These are phyloP conservation scores for Kryphioiulus occultus DNA, from an alignment of 2,888 invertebrate species.

Conservation along the genomic window DNA sequence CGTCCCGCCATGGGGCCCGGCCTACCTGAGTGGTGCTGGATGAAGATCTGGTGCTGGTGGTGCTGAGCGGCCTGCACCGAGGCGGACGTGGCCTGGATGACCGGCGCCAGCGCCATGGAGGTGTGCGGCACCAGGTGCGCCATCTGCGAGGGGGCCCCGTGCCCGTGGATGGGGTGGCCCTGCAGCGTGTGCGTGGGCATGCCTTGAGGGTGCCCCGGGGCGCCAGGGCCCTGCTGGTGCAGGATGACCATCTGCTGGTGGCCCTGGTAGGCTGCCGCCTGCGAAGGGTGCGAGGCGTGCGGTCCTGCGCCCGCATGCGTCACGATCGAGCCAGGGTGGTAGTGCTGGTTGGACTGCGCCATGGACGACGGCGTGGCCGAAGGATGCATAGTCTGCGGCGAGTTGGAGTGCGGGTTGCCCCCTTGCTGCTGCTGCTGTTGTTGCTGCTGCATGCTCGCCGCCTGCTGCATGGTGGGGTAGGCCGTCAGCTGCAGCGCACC, in stretches of 20 bases:
- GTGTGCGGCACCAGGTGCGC: conserved; percentile 51
- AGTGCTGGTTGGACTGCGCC: conserved; percentile 43
- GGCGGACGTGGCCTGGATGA: conserved; percentile 51
- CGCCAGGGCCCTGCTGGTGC: conserved; percentile 47
- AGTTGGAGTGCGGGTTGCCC: conserved; percentile 49
- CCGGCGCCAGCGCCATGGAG: conserved; percentile 51
- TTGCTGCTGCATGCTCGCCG: conserved; percentile 13
- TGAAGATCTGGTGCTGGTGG: conserved; percentile 52
- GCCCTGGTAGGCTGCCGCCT: background rate
- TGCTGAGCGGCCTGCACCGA: conserved; percentile 41
- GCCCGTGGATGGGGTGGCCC: conserved; percentile 51
- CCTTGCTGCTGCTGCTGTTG: conserved; percentile 46
- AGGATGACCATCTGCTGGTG: conserved; percentile 48
- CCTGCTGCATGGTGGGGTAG: conserved; percentile 33
- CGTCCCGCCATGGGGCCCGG: background rate
- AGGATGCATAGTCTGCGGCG: conserved; percentile 53
- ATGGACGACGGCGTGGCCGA: conserved; percentile 27
- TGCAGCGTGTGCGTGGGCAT: conserved; percentile 52
- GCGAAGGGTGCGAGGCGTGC: background rate
- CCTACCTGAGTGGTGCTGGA: conserved; percentile 56
- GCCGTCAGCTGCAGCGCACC: conserved; percentile 29
- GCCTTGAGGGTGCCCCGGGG: conserved; percentile 50
- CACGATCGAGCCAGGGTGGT: conserved; percentile 49
- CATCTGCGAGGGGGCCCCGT: conserved; percentile 46
- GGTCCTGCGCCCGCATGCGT: conserved; percentile 37